Percentiles rank a stretch among this genome's conserved stretches.
phyloP scores from a whole-genome alignment of 2,888 invertebrate species.

The Drosophila pegasa region DNA sequence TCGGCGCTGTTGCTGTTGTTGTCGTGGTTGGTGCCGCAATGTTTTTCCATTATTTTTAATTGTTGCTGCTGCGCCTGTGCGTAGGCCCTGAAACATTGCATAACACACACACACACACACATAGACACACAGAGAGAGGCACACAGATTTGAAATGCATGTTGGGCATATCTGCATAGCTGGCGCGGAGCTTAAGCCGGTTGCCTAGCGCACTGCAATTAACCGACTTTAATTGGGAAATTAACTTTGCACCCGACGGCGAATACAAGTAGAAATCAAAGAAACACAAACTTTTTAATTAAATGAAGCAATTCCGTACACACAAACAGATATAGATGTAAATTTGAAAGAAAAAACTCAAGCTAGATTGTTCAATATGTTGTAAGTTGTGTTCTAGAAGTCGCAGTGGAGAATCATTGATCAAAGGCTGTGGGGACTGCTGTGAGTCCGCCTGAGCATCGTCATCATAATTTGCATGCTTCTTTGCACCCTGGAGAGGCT shows the following conservation, averaged over 20 bases:
- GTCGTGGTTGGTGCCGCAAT: conserved; percentile 41
- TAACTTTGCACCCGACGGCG: conserved; percentile 43
- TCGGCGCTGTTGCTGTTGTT: conserved; percentile 18
- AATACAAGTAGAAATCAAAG: conserved; percentile 50
- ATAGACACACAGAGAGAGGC: conserved; percentile 6
- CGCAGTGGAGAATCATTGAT: conserved; percentile 27
- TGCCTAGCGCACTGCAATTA: conserved; percentile 48
- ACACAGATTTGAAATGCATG: conserved; percentile 3
- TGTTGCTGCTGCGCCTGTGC: conserved; percentile 63
- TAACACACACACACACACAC: conserved; percentile 16
- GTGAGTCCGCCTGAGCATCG: conserved; percentile 33
- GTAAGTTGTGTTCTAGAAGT: background rate
- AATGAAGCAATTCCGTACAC: conserved; percentile 35
- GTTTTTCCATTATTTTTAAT: conserved; percentile 77
- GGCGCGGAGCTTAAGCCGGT: conserved; percentile 16
- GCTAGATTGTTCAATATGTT: background rate
- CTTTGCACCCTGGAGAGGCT: conserved; percentile 49
- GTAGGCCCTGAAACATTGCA: conserved; percentile 46
- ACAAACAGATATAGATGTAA: background rate
- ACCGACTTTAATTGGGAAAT: conserved; percentile 67
- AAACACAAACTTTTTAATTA: conserved; percentile 66
- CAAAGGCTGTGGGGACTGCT: conserved; percentile 32
- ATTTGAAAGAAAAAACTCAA: conserved; percentile 1
- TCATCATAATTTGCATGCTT: conserved; percentile 70
- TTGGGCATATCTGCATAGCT: conserved; percentile 15